These are phyloP conservation scores for Athene noctua DNA, from an alignment of 2,113 vertebrate species.

Conservation along the genomic window DNA sequence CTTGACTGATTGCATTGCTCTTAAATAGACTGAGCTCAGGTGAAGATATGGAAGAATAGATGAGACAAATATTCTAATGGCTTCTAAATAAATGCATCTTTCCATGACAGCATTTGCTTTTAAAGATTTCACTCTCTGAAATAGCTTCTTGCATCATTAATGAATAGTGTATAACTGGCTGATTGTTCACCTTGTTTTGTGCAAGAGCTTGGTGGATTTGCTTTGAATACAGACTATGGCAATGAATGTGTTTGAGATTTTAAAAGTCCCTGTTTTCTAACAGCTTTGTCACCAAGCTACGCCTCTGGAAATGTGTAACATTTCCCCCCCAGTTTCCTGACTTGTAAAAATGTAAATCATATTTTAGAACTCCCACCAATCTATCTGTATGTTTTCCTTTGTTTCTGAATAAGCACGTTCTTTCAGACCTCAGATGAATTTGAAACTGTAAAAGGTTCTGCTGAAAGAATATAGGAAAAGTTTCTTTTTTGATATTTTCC, in stretches of 20 bases:
- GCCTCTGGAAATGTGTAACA: background rate
- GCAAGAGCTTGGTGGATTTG: background rate
- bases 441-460: background rate
- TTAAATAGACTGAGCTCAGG: conserved; percentile 13
- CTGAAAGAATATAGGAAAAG: background rate
- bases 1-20: background rate
- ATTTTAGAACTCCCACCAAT: background rate
- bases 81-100: conserved; percentile 29
- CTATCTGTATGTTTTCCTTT: background rate
- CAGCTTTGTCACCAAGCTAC: background rate
- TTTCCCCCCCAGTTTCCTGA: background rate
- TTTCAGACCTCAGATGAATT: background rate
- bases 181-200: background rate
- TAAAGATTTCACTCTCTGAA: background rate
- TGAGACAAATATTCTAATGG: background rate
- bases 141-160: background rate
- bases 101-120: background rate
- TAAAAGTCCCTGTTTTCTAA: background rate
- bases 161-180: background rate
- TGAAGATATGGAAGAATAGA: background rate
- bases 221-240: background rate
- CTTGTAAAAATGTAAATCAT: background rate
- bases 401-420: background rate
- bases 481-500: background rate
- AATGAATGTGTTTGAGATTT: background rate